Evolutionary conservation across 2,888 invertebrate species (phyloP).

Genomic region (Pomacea canaliculata): DNA sequence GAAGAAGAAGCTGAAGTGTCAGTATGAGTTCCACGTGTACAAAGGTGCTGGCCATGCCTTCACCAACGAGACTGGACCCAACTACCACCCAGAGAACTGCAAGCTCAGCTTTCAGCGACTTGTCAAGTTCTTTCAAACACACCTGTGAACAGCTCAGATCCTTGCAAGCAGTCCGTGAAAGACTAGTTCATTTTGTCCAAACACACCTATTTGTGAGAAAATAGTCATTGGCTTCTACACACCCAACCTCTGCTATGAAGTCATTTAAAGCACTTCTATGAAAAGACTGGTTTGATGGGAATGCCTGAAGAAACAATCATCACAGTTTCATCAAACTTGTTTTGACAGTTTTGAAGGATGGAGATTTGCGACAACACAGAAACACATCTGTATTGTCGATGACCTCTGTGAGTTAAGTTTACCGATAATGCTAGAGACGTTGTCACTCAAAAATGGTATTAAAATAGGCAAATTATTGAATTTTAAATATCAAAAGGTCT

Average conservation of each 20-base stretch:
- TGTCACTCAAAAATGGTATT: too few relatives aligned
- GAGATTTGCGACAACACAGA: too few relatives aligned
- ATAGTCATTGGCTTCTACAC: neutral
- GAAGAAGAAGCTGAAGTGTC: constrained; percentile 45
- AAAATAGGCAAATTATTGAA: too few relatives aligned
- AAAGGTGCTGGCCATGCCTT: constrained; percentile 52
- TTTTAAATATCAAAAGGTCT: too few relatives aligned
- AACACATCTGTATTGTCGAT: too few relatives aligned
- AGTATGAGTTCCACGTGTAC: constrained; percentile 48
- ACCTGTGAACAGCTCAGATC: constrained; percentile 25
- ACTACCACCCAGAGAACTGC: constrained; percentile 44
- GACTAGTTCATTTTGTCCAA: neutral
- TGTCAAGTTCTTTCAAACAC: constrained; percentile 48
- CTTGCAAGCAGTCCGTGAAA: neutral
- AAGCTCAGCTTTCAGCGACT: constrained; percentile 42
- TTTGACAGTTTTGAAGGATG: too few relatives aligned
- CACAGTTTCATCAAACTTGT: too few relatives aligned
- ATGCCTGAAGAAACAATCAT: too few relatives aligned
- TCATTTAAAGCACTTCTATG: neutral
- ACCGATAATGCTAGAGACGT: too few relatives aligned
- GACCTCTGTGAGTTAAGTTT: too few relatives aligned
- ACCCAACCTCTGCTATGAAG: neutral
- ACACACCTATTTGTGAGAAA: neutral
- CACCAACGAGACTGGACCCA: constrained; percentile 44
- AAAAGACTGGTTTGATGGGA: too few relatives aligned